phyloP scores from a whole-genome alignment of 2,888 invertebrate genomes.

The Leptopilina myrica region DNA sequence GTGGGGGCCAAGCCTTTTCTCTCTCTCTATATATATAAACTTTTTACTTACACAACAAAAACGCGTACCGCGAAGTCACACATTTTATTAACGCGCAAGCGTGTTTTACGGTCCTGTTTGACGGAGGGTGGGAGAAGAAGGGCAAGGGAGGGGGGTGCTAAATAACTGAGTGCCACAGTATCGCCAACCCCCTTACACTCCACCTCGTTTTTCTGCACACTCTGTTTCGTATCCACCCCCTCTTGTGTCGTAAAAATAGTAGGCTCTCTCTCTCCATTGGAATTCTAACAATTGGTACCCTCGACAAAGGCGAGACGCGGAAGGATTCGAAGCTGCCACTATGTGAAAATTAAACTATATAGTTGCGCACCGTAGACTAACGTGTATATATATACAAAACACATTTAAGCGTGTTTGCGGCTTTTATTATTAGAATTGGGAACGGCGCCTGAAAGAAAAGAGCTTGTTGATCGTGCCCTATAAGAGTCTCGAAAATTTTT shows the following conservation, averaged over 20 bases:
- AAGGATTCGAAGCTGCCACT: conserved; percentile 10
- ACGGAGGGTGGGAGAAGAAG: conserved; percentile 53
- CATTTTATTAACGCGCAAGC: conserved; percentile 70
- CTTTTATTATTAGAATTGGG: conserved; percentile 38
- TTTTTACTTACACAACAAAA: background rate
- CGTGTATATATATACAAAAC: background rate
- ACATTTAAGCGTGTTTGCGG: conserved; percentile 7
- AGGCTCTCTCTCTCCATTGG: conserved; percentile 51
- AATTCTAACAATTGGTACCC: conserved; percentile 58
- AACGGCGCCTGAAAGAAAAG: conserved; percentile 35
- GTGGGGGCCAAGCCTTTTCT: conserved; percentile 38
- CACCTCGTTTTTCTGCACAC: conserved; percentile 29
- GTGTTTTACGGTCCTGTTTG: conserved; percentile 69
- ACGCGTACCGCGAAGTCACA: conserved; percentile 54
- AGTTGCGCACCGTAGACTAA: background rate
- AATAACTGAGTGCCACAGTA: conserved; percentile 61
- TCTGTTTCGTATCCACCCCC: conserved; percentile 24
- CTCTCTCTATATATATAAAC: background rate
- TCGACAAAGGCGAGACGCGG: conserved; percentile 50
- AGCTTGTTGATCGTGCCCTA: conserved; percentile 23
- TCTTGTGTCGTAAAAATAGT: conserved; percentile 58
- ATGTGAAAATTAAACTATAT: conserved; percentile 27
- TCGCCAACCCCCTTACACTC: conserved; percentile 44
- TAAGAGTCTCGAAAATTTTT: too few species aligned
- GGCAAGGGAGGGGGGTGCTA: conserved; percentile 59